A percentile compares a stretch with the other conserved stretches of the same genome.
Evolutionary conservation across 1,140 invertebrate genomes (phyloP).

Genomic region (Dermatophagoides farinae): DNA sequence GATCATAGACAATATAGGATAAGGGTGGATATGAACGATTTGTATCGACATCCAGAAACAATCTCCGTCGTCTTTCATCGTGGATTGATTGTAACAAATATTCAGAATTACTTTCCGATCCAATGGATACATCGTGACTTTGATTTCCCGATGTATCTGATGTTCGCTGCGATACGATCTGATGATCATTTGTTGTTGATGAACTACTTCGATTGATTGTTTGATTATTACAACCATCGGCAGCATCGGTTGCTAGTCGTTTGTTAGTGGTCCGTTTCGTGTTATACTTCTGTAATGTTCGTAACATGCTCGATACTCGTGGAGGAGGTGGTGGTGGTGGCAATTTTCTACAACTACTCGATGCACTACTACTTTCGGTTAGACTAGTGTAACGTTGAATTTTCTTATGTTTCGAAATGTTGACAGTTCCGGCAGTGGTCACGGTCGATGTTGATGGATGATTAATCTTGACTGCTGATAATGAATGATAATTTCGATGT

Average conservation of each 20-base stretch:
- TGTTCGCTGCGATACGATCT: not conserved
- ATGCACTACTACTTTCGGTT: slow-evolving; percentile 2
- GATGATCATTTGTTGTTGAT: not conserved
- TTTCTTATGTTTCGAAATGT: not conserved
- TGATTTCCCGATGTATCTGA: not conserved
- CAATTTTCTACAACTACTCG: slow-evolving; percentile 18
- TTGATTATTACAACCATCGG: not conserved
- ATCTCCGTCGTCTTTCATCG: not conserved
- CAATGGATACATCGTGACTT: not conserved
- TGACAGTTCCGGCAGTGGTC: not conserved
- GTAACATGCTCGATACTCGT: slow-evolving; percentile 7
- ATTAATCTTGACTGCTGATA: not conserved
- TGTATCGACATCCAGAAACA: slow-evolving; percentile 4
- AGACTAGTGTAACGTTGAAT: not conserved
- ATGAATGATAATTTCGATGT: not conserved
- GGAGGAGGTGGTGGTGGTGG: slow-evolving; percentile 19
- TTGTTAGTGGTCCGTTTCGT: not conserved
- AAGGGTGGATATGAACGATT: slow-evolving; percentile 3
- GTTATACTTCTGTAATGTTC: not conserved
- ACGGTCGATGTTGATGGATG: not conserved
- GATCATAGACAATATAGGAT: not conserved
- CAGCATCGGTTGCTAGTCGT: not conserved
- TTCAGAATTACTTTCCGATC: not conserved
- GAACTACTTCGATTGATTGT: not conserved
- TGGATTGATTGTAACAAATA: not conserved